These are phyloP conservation scores for Bradypodion pumilum DNA, from an alignment of 2,797 vertebrate species.

Conservation along the genomic window DNA sequence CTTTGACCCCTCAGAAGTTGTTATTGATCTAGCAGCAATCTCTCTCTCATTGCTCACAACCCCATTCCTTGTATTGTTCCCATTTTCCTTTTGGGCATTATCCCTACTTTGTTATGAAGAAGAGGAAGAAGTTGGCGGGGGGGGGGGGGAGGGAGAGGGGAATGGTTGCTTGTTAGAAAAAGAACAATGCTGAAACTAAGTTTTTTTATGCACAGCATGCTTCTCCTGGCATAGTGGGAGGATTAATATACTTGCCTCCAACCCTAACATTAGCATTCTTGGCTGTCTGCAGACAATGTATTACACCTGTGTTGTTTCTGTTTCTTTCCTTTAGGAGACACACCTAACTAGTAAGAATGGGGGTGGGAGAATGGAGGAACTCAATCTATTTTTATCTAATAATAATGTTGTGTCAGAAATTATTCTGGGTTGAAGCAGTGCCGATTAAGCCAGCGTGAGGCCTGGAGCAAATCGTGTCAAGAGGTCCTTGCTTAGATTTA, in stretches of 20 bases:
- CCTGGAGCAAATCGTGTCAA: too few species aligned
- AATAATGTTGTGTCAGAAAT: too few species aligned
- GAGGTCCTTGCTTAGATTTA: too few species aligned
- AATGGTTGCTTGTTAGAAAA: constrained; percentile 56
- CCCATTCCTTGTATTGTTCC: constrained; percentile 35
- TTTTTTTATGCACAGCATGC: constrained; percentile 24
- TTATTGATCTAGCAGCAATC: too few species aligned
- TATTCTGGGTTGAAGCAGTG: too few species aligned
- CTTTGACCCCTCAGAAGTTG: not conserved
- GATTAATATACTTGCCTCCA: constrained; percentile 60
- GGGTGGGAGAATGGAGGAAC: constrained; percentile 11
- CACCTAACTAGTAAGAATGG: constrained; percentile 54
- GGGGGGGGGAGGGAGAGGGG: not conserved
- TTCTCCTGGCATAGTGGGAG: constrained; percentile 34
- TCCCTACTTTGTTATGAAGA: constrained; percentile 48
- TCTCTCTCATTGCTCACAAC: constrained; percentile 15
- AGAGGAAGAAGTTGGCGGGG: constrained; percentile 23
- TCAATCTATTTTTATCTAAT: constrained; percentile 61
- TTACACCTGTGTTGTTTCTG: not conserved
- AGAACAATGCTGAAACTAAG: constrained; percentile 42
- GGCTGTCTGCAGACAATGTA: constrained; percentile 45
- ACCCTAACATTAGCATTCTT: constrained; percentile 60
- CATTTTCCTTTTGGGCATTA: constrained; percentile 58
- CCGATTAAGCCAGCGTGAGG: too few species aligned
- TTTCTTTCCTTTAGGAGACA: constrained; percentile 56